Base-by-base conservation (phyloP, 2,888 invertebrate species). In the Malachius bipustulatus region DNA sequence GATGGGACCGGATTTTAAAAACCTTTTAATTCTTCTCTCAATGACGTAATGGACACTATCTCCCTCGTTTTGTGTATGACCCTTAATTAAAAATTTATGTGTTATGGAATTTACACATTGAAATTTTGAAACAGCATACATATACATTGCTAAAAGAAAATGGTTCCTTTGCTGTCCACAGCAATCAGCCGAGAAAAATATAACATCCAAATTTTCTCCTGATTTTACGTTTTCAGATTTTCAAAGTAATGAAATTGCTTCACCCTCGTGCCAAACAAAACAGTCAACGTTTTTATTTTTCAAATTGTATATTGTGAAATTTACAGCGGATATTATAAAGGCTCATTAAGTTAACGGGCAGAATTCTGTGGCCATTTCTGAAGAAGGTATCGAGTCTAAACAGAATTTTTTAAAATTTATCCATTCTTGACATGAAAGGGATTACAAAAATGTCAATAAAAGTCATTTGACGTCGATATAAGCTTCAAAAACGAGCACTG, bases 221-320 rank as follows among this genome's bases (percentile, higher is more conserved):
- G 24, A 8, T 19, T 19, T 19, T 6, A n/a, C 24, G 24, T n/a
- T 19, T 24, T 11, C 30, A 11, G 30, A 14, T 47, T 38, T 26
- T 45, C 37, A 3, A 55, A 14, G 34, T 50, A 55, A 27, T 47
- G 43, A 16, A 39, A 47, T 38, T 2, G 47, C 51, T 4, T 50
- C 39, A 3, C 47, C 37, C 31, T 56, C 52, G 27, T 55, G 48
- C 52, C 55, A 54, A 16, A 55, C 43, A 43, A 44, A 53, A 39
- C 50, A 39, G 16, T 50, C 47, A 15, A 44, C 43, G 14, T 14
- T 10, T 14, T 45, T 42, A 14, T 31, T 45, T 39, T 50, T 35
- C 4, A 56, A 30, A 30, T 56, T 38, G 35, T 45, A 51, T 34
- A 55, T 44, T 24, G 53, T 38, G 11, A 19, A 19, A n/a, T 19